Evolutionary conservation across 2,888 invertebrate species (phyloP).

Genomic region (Cantharis rustica): DNA sequence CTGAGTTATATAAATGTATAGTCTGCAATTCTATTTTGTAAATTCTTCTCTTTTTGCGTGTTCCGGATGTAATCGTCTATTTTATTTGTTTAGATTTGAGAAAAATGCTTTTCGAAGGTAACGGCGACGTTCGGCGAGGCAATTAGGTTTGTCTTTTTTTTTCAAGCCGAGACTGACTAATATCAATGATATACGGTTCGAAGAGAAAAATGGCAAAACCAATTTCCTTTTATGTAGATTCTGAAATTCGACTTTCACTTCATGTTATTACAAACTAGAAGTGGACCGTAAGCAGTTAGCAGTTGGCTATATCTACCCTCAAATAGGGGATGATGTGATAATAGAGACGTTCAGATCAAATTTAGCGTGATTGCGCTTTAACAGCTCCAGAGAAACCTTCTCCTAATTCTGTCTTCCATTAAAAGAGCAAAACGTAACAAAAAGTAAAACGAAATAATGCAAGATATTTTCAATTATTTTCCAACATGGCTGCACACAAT

Average conservation of each 20-base stretch:
- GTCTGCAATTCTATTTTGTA: conserved; percentile 21
- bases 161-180: conserved; percentile 3
- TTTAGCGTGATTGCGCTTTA: conserved; percentile 47
- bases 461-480: conserved; percentile 34
- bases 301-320: conserved; percentile 42
- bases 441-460: conserved; percentile 8
- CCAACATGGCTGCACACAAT: conserved; percentile 34
- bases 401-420: conserved; percentile 28
- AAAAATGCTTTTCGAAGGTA: not conserved
- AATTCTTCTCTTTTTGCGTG: not conserved
- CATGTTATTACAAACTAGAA: conserved; percentile 30
- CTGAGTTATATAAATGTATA: conserved; percentile 22
- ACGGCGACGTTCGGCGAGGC: not conserved
- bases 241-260: conserved; percentile 24
- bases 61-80: not conserved
- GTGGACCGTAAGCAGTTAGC: conserved; percentile 39
- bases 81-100: not conserved
- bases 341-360: conserved; percentile 52
- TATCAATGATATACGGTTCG: conserved; percentile 14
- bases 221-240: conserved; percentile 46
- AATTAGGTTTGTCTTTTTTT: not conserved
- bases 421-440: conserved; percentile 18
- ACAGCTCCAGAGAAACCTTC: conserved; percentile 21
- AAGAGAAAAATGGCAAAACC: conserved; percentile 44
- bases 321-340: conserved; percentile 48